phyloP scores from a whole-genome alignment of 1,140 invertebrate species.

The Cotesia chilonis region DNA sequence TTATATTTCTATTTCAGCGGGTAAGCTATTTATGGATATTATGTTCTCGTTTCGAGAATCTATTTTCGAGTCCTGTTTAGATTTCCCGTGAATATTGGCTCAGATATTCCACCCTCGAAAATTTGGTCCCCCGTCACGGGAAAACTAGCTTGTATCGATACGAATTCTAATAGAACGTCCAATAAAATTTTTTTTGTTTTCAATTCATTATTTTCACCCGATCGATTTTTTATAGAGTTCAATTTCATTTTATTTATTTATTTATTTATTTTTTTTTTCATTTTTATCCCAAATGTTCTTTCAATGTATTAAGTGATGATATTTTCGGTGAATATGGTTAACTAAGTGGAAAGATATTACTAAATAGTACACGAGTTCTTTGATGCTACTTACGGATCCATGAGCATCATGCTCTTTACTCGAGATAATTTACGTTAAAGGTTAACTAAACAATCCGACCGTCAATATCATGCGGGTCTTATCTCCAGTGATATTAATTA shows the following conservation, averaged over 20 bases:
- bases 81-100: too few relatives aligned
- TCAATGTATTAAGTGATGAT: background rate
- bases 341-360: slow-evolving; percentile 56
- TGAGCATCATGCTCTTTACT: slow-evolving; percentile 17
- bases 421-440: slow-evolving; percentile 60
- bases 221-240: too few relatives aligned
- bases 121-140: too few relatives aligned
- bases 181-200: too few relatives aligned
- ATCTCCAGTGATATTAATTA: background rate
- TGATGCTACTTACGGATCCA: slow-evolving; percentile 49
- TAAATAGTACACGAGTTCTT: slow-evolving; percentile 56
- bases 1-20: too few relatives aligned
- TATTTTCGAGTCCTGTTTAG: too few relatives aligned
- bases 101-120: too few relatives aligned
- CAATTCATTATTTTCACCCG: too few relatives aligned
- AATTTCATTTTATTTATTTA: background rate
- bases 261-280: background rate
- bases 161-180: too few relatives aligned
- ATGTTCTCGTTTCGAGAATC: too few relatives aligned
- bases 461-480: slow-evolving; percentile 24
- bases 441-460: slow-evolving; percentile 46
- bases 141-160: background rate
- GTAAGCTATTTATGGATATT: too few relatives aligned
- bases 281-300: background rate
- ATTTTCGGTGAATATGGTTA: slow-evolving; percentile 53